Evolutionary conservation across 37 sponge, comb jelly and placozoan genomes (phyloP), one percentile per base, ranked within the genome.

Genomic region (Spongia lamella): DNA sequence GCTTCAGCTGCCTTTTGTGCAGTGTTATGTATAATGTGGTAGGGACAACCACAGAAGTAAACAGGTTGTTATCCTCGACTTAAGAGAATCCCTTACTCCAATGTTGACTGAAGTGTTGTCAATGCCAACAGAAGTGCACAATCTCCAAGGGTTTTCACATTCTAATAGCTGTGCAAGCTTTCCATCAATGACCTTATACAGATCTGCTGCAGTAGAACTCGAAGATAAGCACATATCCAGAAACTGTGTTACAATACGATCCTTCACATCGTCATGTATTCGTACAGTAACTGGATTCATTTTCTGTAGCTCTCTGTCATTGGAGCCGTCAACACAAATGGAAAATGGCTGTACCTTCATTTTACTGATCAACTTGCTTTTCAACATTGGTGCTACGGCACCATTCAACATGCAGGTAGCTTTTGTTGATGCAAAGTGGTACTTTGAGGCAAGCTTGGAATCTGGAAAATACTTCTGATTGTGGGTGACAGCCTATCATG

Each of bases 51-150:
- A n/a, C n/a, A n/a, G n/a, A n/a, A n/a, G n/a, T n/a, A n/a, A n/a
- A n/a, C n/a, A n/a, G n/a, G n/a, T n/a, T n/a, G n/a, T n/a, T n/a
- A n/a, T n/a, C n/a, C n/a, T n/a, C n/a, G n/a, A n/a, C n/a, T n/a
- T n/a, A n/a, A n/a, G n/a, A n/a, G n/a, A n/a, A n/a, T n/a, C n/a
- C 79, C 32, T 78, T 56, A 7, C 68, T 20, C 49, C 73, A 1
- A 55, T 40, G 30, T 80, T 80, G 3, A 80, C 81, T 30, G 73
- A 80, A 27, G 61, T 70, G 47, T 79, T 79, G 29, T 82, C 83
- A 1, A 82, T 76, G 30, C 68, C 58, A 3, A 73, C 26, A 19
- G 65, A 57, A 3, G 64, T 81, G 29, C 83, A 82, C 2, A 53
- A 27, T 14, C 1, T 17, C 67, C 75, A 82, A 7, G 76, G 68